Base-by-base conservation (phyloP, 2,797 vertebrate genomes). In the Cuniculus paca region DNA sequence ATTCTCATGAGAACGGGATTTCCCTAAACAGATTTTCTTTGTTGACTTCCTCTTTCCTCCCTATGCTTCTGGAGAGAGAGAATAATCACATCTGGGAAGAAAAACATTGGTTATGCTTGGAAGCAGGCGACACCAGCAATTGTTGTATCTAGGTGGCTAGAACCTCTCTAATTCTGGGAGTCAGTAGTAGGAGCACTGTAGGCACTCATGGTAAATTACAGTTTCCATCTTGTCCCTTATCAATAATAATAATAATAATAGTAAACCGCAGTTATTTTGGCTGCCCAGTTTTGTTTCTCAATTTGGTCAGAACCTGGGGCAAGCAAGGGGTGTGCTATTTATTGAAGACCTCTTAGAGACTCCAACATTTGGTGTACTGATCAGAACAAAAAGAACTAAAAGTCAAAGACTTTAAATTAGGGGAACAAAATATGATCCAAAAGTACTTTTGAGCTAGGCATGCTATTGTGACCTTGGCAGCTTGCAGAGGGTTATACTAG, bases 381-480 rank as follows among this genome's bases (percentile, higher is more conserved):
- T n/a, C 28, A 34, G 72, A 95, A 89, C 52, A 74, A 63, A 28
- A 6, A 77, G 31, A 45, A 36, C 34, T 36, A 39, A 95, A 88
- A 89, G 31, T 45, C 82, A 96, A 82, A 92, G 74, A 54, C 58
- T 81, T 92, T 36, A 94, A 78, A 91, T 78, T 56, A 89, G 75
- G 56, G 45, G 36, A 94, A 50, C 24, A 95, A 94, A 90, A 79
- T 81, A 78, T 16, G 63, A 39, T 90, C 24, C 68, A 70, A 70
- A 34, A 95, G 80, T 16, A n/a, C 22, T 89, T 95, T 89, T 83
- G 86, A 50, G 22, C 82, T 54, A 87, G 19, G 50, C n/a, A 87
- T 75, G 80, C 14, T 45, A 12, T 24, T 81, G 24, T 94, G 96
- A 96, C 94, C 87, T 91, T 94, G 86, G 84, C 79, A 68, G 28